Evolutionary conservation across 1,140 invertebrate species (phyloP).

Genomic region (Halotydeus destructor): DNA sequence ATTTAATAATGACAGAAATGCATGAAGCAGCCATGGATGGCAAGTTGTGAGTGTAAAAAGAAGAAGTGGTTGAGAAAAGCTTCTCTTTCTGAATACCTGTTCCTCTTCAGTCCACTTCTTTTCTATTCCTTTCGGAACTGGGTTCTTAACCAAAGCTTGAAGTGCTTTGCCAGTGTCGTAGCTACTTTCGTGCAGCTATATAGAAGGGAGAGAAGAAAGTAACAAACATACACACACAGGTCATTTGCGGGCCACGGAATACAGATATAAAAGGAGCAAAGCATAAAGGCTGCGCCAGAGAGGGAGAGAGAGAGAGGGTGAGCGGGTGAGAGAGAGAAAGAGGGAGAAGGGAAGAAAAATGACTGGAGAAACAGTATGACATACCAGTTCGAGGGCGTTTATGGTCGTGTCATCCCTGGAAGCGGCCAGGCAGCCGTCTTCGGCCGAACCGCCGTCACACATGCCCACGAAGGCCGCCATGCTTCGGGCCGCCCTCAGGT

Average conservation of each 20-base stretch:
- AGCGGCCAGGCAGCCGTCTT: conserved; percentile 87
- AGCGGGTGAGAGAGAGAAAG: neutral
- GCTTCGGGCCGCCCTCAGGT: conserved; percentile 68
- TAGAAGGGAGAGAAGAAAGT: conserved; percentile 13
- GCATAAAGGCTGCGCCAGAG: neutral
- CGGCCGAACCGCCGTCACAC: conserved; percentile 90
- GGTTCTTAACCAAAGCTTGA: conserved; percentile 87
- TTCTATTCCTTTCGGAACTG: conserved; percentile 83
- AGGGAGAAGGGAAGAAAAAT: neutral
- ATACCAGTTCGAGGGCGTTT: conserved; percentile 77
- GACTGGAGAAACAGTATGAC: conserved; percentile 15
- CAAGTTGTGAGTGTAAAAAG: conserved; percentile 3
- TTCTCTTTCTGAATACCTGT: conserved; percentile 33
- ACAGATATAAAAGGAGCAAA: neutral
- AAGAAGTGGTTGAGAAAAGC: conserved; percentile 21
- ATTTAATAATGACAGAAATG: too few relatives aligned
- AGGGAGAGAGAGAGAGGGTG: neutral
- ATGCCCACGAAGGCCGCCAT: conserved; percentile 71
- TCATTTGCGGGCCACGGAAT: neutral
- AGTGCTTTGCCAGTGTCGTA: conserved; percentile 87
- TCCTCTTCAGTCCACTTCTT: conserved; percentile 97
- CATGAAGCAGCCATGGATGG: neutral
- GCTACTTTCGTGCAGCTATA: conserved; percentile 64
- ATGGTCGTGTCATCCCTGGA: conserved; percentile 92
- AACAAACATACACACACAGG: neutral